phyloP scores from a whole-genome alignment of 2,113 vertebrate species.

The Spea multiplicata region DNA sequence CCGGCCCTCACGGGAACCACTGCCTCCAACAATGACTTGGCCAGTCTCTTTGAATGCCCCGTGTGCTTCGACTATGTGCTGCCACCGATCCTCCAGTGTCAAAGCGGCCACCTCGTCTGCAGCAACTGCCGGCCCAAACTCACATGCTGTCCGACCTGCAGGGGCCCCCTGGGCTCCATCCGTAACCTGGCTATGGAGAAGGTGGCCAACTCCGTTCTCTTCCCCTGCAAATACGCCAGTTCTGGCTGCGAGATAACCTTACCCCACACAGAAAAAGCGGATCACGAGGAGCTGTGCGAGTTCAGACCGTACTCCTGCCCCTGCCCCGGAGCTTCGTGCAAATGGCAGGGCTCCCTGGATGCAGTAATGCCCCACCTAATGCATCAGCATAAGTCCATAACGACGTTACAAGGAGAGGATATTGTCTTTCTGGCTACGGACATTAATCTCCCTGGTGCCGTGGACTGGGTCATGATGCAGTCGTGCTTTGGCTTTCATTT shows the following conservation, averaged over 20 bases:
- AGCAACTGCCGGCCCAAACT: slow-evolving; percentile 99
- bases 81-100: slow-evolving; percentile 97
- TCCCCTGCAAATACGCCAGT: slow-evolving; percentile 96
- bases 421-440: slow-evolving; percentile 97
- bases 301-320: slow-evolving; percentile 97
- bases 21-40: slow-evolving; percentile 98
- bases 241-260: slow-evolving; percentile 96
- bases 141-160: slow-evolving; percentile 96
- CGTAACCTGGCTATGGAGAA: slow-evolving; percentile 99
- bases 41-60: slow-evolving; percentile 97
- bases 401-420: slow-evolving; percentile 97
- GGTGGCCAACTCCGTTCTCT: slow-evolving; percentile 97
- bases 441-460: slow-evolving; percentile 97
- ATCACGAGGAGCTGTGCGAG: slow-evolving; percentile 98
- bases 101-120: slow-evolving; percentile 97
- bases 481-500: slow-evolving; percentile 99
- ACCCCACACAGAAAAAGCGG: slow-evolving; percentile 97
- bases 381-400: slow-evolving; percentile 98
- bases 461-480: slow-evolving; percentile 99
- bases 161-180: slow-evolving; percentile 94
- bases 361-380: slow-evolving; percentile 98
- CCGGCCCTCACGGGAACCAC: slow-evolving; percentile 95
- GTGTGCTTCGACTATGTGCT: slow-evolving; percentile 99
- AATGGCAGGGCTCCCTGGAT: slow-evolving; percentile 97
- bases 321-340: slow-evolving; percentile 94